Percentiles rank a stretch among this genome's conserved stretches.
Evolutionary conservation across 2,113 vertebrate genomes (phyloP).

Genomic region (Bucco capensis): DNA sequence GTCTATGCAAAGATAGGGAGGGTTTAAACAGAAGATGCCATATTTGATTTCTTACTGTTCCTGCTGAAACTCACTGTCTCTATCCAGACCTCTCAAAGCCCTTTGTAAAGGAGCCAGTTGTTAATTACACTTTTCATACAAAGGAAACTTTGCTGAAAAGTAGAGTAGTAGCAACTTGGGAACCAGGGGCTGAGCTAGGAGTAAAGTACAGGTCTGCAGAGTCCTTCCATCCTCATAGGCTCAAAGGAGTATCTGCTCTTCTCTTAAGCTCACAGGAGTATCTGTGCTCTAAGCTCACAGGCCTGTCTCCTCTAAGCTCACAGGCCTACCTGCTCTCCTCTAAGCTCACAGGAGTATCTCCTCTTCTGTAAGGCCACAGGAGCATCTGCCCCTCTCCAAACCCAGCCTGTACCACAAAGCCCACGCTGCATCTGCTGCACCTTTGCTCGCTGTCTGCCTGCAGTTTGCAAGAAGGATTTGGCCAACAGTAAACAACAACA

Average conservation of each 20-base stretch:
- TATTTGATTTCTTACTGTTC: not conserved
- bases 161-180: not conserved
- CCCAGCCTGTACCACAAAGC: not conserved
- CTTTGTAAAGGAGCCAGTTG: not conserved
- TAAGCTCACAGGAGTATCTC: too few relatives aligned
- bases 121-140: not conserved
- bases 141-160: not conserved
- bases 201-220: not conserved
- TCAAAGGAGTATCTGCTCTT: not conserved
- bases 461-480: not conserved
- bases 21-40: not conserved
- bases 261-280: not conserved
- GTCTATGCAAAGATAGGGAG: not conserved
- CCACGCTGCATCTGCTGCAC: not conserved
- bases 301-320: not conserved
- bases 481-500: constrained; percentile 40
- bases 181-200: not conserved
- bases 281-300: not conserved
- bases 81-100: not conserved
- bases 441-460: not conserved
- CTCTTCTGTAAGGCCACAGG: not conserved
- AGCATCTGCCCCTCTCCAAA: not conserved
- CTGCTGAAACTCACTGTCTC: not conserved
- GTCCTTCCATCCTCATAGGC: not conserved
- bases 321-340: not conserved